Conservation (phyloP, 2,113 vertebrate species). For the Cyrtonyx montezumae region DNA sequence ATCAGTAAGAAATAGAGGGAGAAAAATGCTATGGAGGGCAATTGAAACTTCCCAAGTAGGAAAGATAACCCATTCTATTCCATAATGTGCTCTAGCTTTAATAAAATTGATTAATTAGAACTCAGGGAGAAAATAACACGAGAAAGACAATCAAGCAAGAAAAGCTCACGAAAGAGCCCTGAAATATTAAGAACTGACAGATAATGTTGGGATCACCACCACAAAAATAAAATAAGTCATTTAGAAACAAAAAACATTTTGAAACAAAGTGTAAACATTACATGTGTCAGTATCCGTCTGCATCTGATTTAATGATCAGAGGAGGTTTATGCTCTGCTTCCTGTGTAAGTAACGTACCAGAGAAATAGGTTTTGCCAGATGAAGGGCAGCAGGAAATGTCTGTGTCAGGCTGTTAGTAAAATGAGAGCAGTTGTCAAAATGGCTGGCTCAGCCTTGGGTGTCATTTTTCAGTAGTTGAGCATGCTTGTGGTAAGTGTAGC, state of each 20-base stretch:
- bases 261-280: background rate
- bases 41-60: background rate
- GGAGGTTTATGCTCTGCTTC: no score
- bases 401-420: no score
- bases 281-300: background rate
- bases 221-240: background rate
- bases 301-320: no score
- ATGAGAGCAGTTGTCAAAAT: no score
- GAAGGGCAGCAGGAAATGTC: no score
- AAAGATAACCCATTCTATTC: background rate
- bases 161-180: background rate
- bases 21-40: background rate
- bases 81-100: background rate
- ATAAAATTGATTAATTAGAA: background rate
- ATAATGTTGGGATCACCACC: background rate
- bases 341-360: no score
- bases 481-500: no score
- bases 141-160: background rate
- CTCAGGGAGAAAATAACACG: background rate
- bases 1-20: background rate
- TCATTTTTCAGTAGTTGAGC: no score
- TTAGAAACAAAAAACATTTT: background rate
- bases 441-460: no score
- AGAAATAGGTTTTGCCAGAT: no score
- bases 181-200: background rate